Conservation (phyloP, 1,140 invertebrate genomes). For the Drosophila oshimai region DNA sequence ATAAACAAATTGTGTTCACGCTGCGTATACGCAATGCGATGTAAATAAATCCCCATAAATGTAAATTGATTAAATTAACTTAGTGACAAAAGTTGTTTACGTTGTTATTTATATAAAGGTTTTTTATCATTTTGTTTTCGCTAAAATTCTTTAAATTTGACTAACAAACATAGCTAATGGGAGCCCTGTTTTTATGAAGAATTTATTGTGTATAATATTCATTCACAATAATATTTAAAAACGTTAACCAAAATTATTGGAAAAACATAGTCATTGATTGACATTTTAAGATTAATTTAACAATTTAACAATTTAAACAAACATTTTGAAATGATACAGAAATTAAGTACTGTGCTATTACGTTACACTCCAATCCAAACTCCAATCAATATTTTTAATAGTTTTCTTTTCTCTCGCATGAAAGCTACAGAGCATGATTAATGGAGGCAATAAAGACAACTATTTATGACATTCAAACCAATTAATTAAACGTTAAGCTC, state of each 20-base stretch:
- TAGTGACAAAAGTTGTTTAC: slow-evolving; percentile 5
- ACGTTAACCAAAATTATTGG: too few relatives aligned
- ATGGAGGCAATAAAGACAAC: not conserved
- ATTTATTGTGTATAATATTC: too few relatives aligned
- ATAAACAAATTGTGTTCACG: slow-evolving; percentile 3
- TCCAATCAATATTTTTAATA: not conserved
- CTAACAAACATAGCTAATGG: too few relatives aligned
- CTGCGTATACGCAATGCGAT: slow-evolving; percentile 29
- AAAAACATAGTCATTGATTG: too few relatives aligned
- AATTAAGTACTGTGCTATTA: too few relatives aligned
- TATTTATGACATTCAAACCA: slow-evolving; percentile 11
- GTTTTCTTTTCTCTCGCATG: not conserved
- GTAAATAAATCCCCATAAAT: slow-evolving; percentile 39
- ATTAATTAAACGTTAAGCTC: slow-evolving; percentile 17
- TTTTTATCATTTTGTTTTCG: too few relatives aligned
- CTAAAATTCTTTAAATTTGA: too few relatives aligned
- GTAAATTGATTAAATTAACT: slow-evolving; percentile 49
- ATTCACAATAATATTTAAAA: too few relatives aligned
- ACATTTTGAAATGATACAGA: too few relatives aligned
- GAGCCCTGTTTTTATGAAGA: too few relatives aligned
- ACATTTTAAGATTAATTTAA: too few relatives aligned
- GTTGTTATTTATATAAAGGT: not conserved
- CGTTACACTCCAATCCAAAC: not conserved
- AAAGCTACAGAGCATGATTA: not conserved
- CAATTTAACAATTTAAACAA: too few relatives aligned